Evolutionary conservation across 1,140 invertebrate species (phyloP), one percentile per base, ranked within the genome.

Genomic region (Drosophila lowei): DNA sequence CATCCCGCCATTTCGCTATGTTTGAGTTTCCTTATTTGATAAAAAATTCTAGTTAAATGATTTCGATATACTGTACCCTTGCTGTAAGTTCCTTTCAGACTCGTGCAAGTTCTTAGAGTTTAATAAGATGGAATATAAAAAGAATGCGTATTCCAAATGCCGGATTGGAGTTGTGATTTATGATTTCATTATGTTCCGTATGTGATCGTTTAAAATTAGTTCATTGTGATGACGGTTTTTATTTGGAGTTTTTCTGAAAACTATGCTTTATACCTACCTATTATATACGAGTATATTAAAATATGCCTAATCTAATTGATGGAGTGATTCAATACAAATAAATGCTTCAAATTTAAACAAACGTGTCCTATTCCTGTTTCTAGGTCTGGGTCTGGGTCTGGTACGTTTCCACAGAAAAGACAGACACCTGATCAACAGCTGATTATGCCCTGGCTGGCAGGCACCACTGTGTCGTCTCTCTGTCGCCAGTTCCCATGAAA

Each of bases 231-330:
- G 43, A 56, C 49, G 65, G 11, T 13, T 68, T 67, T 68, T 56
- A 47, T 68, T 68, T 68, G 66, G 25, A 68, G 63, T 68, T 68
- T 68, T 57, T 49, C 52, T 68, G 66, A 68, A 68, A 68, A 68
- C 63, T 68, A 64, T 56, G 65, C 65, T 68, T 46, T 68, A 68
- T 52, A 68, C 65, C 63, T 68, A 68, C 48, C 34, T 30, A 9
- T 3, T 9, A 38, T 34, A 38, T 30, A 9, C 28, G 2, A 38
- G 9, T 38, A 38, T 38, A 38, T 38, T 38, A 11, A 38, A 38
- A 38, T 68, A 68, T 68, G 68, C 63, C 57, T 68, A 68, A 68
- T 53, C 57, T 68, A 68, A 68, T 53, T 57, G 23, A 68, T 68
- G 57, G 52, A 34, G 34, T 68, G 9, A 38, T 67, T 68, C 66